These are phyloP conservation scores for Oreochromis aureus DNA, from an alignment of 2,113 vertebrate genomes.

Conservation along the genomic window DNA sequence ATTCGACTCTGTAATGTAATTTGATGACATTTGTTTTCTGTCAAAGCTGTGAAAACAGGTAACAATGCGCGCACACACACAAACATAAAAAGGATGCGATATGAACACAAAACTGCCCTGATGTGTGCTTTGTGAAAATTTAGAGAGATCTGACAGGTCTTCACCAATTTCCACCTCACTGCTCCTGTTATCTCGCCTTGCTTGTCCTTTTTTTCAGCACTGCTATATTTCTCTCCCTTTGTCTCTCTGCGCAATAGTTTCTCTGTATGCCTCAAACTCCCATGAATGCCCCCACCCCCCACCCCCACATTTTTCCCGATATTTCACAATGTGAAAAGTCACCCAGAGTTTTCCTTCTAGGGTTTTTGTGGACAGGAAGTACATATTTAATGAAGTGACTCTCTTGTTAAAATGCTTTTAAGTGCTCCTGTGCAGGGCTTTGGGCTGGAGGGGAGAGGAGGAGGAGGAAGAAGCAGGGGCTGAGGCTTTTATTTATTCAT, in stretches of 20 bases:
- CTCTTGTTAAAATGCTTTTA: conserved; percentile 76
- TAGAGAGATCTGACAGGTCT: conserved; percentile 20
- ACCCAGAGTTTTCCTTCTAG: conserved; percentile 48
- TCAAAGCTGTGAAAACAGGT: conserved; percentile 14
- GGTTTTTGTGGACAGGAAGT: conserved; percentile 66
- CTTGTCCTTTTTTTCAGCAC: conserved; percentile 6
- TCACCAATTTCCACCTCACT: conserved; percentile 34
- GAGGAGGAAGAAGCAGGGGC: conserved; percentile 8
- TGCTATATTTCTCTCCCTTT: conserved; percentile 36
- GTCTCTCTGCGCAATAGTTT: conserved; percentile 28
- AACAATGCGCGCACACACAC: not conserved
- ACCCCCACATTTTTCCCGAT: conserved; percentile 1
- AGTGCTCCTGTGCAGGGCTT: conserved; percentile 71
- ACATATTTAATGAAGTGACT: conserved; percentile 80
- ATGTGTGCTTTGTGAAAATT: conserved; percentile 6
- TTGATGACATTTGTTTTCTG: conserved; percentile 34
- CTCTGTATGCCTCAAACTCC: conserved; percentile 1
- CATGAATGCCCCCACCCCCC: not conserved
- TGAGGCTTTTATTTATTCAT: conserved; percentile 76
- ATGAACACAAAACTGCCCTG: conserved; percentile 21
- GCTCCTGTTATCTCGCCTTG: conserved; percentile 32
- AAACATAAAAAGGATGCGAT: not conserved
- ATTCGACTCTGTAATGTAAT: not conserved
- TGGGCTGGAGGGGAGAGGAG: conserved; percentile 36
- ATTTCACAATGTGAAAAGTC: conserved; percentile 64